Base-by-base conservation (phyloP, 2,888 invertebrate genomes). In the Eulithis prunata region DNA sequence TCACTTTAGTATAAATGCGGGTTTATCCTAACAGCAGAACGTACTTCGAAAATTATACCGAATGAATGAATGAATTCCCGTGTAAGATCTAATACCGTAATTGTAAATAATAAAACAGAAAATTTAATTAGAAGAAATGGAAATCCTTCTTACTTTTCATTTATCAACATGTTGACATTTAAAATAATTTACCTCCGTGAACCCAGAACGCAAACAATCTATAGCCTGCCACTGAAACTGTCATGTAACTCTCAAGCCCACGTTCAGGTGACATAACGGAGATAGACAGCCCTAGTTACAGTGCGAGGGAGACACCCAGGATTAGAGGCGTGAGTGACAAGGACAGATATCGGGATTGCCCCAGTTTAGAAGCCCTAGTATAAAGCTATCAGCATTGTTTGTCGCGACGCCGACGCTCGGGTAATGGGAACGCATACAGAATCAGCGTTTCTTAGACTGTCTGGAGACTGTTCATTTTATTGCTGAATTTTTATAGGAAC, bases 321-420 rank as follows among this genome's bases (percentile, higher is more conserved):
- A 78, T 81, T 78, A 74, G 71, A 65, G 64, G 70, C 67, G 71
- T 70, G 87, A 78, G 80, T 81, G 89, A 90, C 83, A 85, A 81
- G 84, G 90, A 91, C 76, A 80, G 86, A 83, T 85, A 80, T 81
- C 74, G 81, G 86, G 88, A 88, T 88, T 87, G 90, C 79, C 89
- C 91, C 84, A 88, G 83, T 88, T 91, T 85, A 84, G 81, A 65
- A 70, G 66, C 69, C 56, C 51, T 66, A 61, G 61, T 68, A 64
- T 58, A 45, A 78, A 81, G 84, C 83, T 81, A 85, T 85, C 85
- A 89, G 21, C 21, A 21, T 90, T 91, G 90, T 90, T 89, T 87
- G 87, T 86, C 83, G 82, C 78, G 81, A 21, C 21, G 21, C 21
- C 21, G 21, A 75, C 75, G 75, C 77, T 74, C 72, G 71, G 72